Conservation (phyloP, 2,888 invertebrate genomes). For the Drosophila nr. perissopoda region DNA sequence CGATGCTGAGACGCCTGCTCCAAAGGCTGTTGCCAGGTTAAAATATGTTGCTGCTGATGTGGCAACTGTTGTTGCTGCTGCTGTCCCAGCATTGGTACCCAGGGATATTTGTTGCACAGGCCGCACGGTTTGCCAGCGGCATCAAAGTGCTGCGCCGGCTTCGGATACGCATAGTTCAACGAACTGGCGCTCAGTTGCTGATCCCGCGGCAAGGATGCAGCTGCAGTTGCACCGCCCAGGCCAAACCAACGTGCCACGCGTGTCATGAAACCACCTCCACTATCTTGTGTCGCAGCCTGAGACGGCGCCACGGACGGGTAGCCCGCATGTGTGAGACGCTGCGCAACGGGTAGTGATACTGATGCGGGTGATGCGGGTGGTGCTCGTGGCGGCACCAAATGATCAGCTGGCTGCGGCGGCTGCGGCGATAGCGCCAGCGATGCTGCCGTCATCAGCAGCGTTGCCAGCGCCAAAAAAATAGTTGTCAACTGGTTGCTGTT, state of each 20-base stretch:
- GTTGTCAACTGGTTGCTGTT: conserved; percentile 45
- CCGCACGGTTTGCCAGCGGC: conserved; percentile 87
- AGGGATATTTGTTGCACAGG: conserved; percentile 92
- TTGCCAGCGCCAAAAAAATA: conserved; percentile 27
- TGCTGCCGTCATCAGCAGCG: conserved; percentile 27
- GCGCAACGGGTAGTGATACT: conserved; percentile 36
- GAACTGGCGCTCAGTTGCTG: conserved; percentile 67
- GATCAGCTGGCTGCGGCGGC: conserved; percentile 77
- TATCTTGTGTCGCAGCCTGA: not conserved
- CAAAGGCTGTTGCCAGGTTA: conserved; percentile 36
- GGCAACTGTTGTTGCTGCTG: conserved; percentile 48
- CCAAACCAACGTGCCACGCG: conserved; percentile 85
- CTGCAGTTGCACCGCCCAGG: conserved; percentile 60
- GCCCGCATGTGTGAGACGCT: conserved; percentile 44
- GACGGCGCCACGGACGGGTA: conserved; percentile 29
- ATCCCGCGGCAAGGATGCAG: conserved; percentile 53
- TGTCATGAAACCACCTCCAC: conserved; percentile 80
- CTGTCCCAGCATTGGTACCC: conserved; percentile 89
- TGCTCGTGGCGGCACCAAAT: conserved; percentile 81
- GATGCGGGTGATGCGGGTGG: conserved; percentile 58
- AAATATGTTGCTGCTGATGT: conserved; percentile 36
- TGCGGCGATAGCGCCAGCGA: conserved; percentile 35
- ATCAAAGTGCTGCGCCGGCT: conserved; percentile 66
- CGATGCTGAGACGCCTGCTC: conserved; percentile 62
- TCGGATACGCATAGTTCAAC: conserved; percentile 70